These are phyloP conservation scores for Actinemys pallida DNA, from an alignment of 2,113 vertebrate species.

Conservation along the genomic window DNA sequence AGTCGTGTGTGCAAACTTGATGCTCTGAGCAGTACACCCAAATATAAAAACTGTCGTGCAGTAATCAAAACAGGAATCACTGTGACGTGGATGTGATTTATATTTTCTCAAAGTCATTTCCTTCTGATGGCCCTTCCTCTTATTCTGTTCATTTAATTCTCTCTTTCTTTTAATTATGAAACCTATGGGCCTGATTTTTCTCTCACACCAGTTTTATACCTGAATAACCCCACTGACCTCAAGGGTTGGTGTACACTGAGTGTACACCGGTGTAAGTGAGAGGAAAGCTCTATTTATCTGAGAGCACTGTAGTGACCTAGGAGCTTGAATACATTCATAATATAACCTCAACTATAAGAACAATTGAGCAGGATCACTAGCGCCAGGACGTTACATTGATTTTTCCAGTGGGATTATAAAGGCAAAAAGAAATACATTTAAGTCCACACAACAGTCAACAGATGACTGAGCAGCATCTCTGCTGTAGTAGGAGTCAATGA, in stretches of 20 bases:
- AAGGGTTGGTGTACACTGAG: fast-evolving
- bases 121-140: not conserved
- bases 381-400: not conserved
- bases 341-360: not conserved
- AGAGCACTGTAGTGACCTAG: fast-evolving
- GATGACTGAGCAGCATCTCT: not conserved
- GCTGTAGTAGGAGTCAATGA: not conserved
- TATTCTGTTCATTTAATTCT: not conserved
- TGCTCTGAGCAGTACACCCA: not conserved
- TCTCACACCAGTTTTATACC: not conserved
- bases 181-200: fast-evolving
- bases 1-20: no score
- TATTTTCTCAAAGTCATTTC: not conserved
- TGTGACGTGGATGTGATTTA: not conserved
- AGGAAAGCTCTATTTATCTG: not conserved
- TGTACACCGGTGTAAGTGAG: no score
- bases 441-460: not conserved
- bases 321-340: fast-evolving
- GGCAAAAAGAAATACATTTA: not conserved
- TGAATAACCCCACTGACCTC: fast-evolving
- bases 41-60: not conserved
- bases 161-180: not conserved
- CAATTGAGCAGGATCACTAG: not conserved
- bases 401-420: not conserved
- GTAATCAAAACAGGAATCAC: not conserved